Evolutionary conservation across 2,113 vertebrate genomes (phyloP).

Genomic region (Illadopsis cleaveri): DNA sequence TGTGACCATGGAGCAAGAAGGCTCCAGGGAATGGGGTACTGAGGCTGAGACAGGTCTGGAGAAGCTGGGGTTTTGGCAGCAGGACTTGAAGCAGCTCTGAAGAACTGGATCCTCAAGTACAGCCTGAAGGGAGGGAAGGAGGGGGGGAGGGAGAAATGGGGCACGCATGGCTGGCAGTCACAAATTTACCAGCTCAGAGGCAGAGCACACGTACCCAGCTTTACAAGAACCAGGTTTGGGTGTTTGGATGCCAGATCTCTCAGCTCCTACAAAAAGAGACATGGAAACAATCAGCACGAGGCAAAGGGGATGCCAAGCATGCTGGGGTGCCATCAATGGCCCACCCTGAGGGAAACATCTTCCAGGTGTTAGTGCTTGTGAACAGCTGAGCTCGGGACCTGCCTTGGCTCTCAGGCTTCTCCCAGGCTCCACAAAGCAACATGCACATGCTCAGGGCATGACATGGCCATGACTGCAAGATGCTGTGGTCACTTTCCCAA

Average conservation of each 20-base stretch:
- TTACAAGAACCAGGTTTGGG: slow-evolving; percentile 39
- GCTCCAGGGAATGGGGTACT: neutral
- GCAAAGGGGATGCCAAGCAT: neutral
- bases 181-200: neutral
- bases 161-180: neutral
- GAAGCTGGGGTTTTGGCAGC: neutral
- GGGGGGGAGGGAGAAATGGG: neutral
- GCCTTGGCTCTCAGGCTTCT: neutral
- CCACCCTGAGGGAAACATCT: neutral
- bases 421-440: neutral
- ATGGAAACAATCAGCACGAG: fast-evolving
- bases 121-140: neutral
- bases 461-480: fast-evolving
- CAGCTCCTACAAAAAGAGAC: slow-evolving; percentile 52
- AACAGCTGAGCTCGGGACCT: neutral
- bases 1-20: neutral
- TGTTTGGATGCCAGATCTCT: slow-evolving; percentile 54
- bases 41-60: neutral
- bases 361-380: neutral
- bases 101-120: neutral
- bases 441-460: fast-evolving
- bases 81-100: neutral
- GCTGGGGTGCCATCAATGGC: neutral
- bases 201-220: slow-evolving; percentile 7
- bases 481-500: neutral